phyloP scores from a whole-genome alignment of 2,113 vertebrate species.

The Stercorarius parasiticus region DNA sequence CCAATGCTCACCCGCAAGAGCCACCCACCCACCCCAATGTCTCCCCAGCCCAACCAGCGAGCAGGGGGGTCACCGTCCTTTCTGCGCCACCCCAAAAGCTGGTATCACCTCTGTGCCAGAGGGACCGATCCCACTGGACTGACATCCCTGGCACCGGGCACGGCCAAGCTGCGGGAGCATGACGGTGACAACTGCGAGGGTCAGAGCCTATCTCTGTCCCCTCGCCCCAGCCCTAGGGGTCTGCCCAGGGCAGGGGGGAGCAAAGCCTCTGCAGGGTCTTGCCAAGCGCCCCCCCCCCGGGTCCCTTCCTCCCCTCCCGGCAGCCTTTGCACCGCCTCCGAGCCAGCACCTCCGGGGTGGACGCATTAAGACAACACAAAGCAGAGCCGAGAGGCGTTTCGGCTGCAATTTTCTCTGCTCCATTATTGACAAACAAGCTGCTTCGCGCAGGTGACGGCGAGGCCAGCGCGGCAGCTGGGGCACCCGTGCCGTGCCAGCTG shows the following conservation, averaged over 20 bases:
- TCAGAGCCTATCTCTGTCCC: not conserved
- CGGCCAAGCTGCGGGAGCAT: not conserved
- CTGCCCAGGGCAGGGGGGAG: not conserved
- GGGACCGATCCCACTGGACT: not conserved
- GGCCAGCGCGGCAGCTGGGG: constrained; percentile 25
- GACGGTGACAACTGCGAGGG: fast-evolving
- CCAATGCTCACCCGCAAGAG: not conserved
- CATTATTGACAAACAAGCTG: constrained; percentile 73
- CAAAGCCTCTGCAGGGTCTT: fast-evolving
- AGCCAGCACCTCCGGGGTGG: not conserved
- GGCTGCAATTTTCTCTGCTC: constrained; percentile 65
- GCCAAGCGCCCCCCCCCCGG: not conserved
- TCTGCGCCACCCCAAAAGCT: fast-evolving
- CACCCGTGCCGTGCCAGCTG: not conserved
- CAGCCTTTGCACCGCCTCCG: not conserved
- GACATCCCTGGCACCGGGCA: not conserved
- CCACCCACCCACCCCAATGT: not conserved
- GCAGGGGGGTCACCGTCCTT: not conserved
- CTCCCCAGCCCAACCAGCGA: fast-evolving
- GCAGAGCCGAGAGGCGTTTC: constrained; percentile 50
- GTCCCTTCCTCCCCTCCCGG: not conserved
- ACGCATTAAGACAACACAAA: constrained; percentile 53
- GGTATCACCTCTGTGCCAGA: not conserved
- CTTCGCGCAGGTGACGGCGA: constrained; percentile 39
- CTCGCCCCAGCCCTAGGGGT: fast-evolving